phyloP scores from a whole-genome alignment of 2,113 vertebrate species.

The Oriolus oriolus region DNA sequence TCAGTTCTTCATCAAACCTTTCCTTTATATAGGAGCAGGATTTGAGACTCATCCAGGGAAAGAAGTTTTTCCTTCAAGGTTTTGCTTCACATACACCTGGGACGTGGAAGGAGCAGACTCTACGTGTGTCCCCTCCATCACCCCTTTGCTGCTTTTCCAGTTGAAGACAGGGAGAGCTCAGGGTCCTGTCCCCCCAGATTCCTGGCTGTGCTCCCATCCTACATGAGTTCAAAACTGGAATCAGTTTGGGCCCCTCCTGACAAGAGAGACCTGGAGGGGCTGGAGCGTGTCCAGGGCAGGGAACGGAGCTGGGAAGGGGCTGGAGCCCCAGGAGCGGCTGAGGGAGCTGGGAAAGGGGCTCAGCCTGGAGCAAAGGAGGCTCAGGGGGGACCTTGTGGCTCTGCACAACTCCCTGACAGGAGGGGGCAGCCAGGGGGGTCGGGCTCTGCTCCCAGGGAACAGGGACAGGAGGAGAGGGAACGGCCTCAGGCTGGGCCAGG shows the following conservation, averaged over 20 bases:
- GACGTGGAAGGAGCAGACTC: background rate
- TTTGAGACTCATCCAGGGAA: background rate
- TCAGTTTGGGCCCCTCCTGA: background rate
- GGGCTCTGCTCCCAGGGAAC: no score
- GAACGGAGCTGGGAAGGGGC: background rate
- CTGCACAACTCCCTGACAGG: background rate
- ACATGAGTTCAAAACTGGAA: background rate
- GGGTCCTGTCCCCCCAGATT: background rate
- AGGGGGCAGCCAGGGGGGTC: background rate
- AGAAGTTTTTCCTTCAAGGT: background rate
- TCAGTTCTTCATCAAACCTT: background rate
- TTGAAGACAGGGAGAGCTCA: background rate
- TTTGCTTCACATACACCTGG: background rate
- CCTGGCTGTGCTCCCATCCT: background rate
- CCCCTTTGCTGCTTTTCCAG: background rate
- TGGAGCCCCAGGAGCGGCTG: background rate
- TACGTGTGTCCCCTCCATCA: rapidly evolving
- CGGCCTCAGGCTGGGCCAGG: background rate
- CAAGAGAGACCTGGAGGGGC: background rate
- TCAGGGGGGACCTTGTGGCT: background rate
- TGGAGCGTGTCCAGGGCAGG: background rate
- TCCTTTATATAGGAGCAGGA: background rate
- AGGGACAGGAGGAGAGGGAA: no score
- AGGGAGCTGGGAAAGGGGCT: background rate
- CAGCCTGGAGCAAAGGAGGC: background rate